A percentile compares a stretch with the other conserved stretches of the same genome.
Conservation (phyloP, 2,113 vertebrate genomes). For the Lophura nycthemera region DNA sequence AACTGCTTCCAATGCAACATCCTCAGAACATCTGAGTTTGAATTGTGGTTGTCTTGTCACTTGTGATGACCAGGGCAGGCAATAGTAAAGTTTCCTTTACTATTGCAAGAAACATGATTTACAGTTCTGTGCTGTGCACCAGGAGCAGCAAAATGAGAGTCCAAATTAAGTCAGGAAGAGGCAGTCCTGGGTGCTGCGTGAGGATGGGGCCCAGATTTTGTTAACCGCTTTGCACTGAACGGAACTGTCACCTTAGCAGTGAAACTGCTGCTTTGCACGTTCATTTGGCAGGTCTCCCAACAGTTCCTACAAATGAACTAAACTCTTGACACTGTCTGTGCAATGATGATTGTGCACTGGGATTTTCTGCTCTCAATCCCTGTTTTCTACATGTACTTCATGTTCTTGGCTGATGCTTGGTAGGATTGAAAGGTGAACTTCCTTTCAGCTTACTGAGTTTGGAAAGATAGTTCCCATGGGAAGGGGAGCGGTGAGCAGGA, state of each 20-base stretch:
- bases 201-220: not conserved
- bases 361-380: not conserved
- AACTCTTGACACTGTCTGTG: not conserved
- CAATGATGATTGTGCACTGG: not conserved
- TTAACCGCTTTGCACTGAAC: not conserved
- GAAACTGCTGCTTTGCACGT: not conserved
- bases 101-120: slow-evolving; percentile 10
- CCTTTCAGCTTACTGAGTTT: not conserved
- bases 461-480: not conserved
- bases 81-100: not conserved
- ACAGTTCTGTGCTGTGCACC: not conserved
- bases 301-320: not conserved
- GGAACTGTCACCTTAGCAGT: not conserved
- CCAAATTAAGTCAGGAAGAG: not conserved
- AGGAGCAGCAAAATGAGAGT: not conserved
- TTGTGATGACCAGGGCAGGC: not conserved
- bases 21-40: slow-evolving; percentile 15
- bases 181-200: not conserved
- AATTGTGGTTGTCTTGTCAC: not conserved
- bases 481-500: not conserved
- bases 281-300: slow-evolving; percentile 6
- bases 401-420: slow-evolving; percentile 7
- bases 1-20: not conserved
- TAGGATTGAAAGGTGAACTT: not conserved
- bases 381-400: not conserved